Percentiles rank a stretch among this genome's conserved stretches.
Evolutionary conservation across 2,113 vertebrate species (phyloP).

Genomic region (Xenus cinereus): DNA sequence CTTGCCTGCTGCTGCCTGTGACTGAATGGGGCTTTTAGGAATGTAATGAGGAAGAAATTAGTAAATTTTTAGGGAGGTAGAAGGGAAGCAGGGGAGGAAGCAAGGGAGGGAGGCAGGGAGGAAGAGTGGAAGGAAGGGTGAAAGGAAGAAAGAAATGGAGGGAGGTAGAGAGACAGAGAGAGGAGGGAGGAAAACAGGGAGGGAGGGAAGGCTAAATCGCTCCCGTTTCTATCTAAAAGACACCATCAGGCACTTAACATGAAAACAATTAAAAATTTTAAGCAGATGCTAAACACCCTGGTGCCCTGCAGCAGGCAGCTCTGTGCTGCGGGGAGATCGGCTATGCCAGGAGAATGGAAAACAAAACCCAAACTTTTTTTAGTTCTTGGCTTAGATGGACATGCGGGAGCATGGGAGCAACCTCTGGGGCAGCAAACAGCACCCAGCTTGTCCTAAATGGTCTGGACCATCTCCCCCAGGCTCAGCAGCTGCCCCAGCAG

Average conservation of each 20-base stretch:
- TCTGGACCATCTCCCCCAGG: accelerated
- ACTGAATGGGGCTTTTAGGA: background rate
- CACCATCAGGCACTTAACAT: background rate
- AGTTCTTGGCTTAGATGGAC: background rate
- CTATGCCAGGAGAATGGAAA: background rate
- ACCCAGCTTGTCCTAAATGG: background rate
- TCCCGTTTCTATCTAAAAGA: background rate
- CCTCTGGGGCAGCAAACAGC: background rate
- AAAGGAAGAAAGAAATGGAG: background rate
- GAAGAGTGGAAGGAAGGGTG: background rate
- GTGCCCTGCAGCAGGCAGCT: background rate
- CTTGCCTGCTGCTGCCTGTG: conserved; percentile 10
- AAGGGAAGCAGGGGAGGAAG: background rate
- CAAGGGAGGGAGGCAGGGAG: background rate
- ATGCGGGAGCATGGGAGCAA: background rate
- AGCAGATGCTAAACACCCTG: background rate
- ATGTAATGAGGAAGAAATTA: background rate
- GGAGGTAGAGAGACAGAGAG: background rate
- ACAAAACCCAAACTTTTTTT: background rate
- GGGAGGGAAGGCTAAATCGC: background rate
- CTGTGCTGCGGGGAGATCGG: background rate
- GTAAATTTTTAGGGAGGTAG: background rate
- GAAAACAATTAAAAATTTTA: background rate
- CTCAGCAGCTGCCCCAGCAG: background rate
- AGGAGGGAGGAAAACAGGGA: background rate